These are phyloP conservation scores for Sebastes umbrosus DNA, from an alignment of 2,797 vertebrate species.

Conservation along the genomic window DNA sequence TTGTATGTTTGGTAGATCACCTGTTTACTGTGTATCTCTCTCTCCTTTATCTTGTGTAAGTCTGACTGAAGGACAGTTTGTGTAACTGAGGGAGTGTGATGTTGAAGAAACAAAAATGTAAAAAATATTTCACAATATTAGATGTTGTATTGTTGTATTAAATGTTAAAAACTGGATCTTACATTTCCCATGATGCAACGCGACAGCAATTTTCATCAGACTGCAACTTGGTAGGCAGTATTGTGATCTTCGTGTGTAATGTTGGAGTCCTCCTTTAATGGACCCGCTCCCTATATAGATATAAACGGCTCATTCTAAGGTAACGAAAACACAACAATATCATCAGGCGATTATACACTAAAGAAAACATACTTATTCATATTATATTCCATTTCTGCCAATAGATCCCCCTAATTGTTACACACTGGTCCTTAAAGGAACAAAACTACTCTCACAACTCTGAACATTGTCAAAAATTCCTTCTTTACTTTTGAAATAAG, in stretches of 20 bases:
- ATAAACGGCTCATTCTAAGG: no score
- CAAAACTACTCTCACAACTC: neutral
- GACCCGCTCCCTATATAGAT: no score
- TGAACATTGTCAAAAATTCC: neutral
- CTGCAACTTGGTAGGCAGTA: neutral
- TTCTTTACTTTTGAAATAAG: neutral
- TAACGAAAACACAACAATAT: no score
- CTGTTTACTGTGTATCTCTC: neutral
- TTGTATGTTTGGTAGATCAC: neutral
- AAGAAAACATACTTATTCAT: no score
- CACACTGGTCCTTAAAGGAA: no score
- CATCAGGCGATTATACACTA: no score
- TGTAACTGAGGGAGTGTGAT: neutral
- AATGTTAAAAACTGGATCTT: neutral
- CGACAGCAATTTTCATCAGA: neutral
- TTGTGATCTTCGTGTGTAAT: neutral
- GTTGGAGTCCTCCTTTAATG: no score
- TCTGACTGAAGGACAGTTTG: neutral
- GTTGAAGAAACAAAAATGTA: neutral
- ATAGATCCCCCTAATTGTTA: no score
- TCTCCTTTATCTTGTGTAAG: no score
- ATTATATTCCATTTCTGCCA: no score
- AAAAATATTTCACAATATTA: no score
- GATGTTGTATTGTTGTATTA: no score
- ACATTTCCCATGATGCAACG: neutral